These are phyloP conservation scores for Toxostoma redivivum DNA, from an alignment of 2,113 vertebrate genomes.

Conservation along the genomic window DNA sequence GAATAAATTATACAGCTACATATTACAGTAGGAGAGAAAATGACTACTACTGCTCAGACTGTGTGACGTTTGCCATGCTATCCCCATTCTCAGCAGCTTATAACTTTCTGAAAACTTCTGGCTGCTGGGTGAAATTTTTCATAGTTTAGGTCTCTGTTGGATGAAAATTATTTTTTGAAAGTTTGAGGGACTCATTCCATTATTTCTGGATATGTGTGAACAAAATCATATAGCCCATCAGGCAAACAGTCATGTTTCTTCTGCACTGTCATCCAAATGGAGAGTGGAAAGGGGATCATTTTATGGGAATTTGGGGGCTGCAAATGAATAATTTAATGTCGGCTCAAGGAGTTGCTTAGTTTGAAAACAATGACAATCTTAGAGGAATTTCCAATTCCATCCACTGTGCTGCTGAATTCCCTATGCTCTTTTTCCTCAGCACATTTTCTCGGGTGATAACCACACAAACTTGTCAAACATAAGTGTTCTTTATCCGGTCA, in stretches of 20 bases:
- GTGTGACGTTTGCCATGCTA: constrained; percentile 26
- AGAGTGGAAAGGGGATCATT: not conserved
- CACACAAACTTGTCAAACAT: not conserved
- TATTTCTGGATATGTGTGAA: not conserved
- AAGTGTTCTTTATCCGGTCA: not conserved
- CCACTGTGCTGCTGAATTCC: not conserved
- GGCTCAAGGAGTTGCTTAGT: not conserved
- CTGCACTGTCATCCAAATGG: not conserved
- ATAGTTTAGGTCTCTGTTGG: not conserved
- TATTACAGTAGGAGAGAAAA: constrained; percentile 21
- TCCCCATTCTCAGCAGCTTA: not conserved
- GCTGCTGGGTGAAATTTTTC: not conserved
- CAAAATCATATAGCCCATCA: not conserved
- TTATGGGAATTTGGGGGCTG: not conserved
- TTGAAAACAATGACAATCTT: not conserved
- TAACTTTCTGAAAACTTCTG: constrained; percentile 34
- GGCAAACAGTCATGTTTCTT: not conserved
- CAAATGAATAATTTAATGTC: not conserved
- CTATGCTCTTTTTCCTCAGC: not conserved
- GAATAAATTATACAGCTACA: constrained; percentile 32
- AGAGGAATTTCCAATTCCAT: not conserved
- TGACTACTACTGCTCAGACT: not conserved
- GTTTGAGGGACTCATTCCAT: not conserved
- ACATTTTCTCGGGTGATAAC: not conserved
- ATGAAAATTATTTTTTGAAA: not conserved